Percentiles rank a stretch among this genome's conserved stretches.
Evolutionary conservation across 2,797 vertebrate species (phyloP).

Genomic region (Holocentrus rufus): DNA sequence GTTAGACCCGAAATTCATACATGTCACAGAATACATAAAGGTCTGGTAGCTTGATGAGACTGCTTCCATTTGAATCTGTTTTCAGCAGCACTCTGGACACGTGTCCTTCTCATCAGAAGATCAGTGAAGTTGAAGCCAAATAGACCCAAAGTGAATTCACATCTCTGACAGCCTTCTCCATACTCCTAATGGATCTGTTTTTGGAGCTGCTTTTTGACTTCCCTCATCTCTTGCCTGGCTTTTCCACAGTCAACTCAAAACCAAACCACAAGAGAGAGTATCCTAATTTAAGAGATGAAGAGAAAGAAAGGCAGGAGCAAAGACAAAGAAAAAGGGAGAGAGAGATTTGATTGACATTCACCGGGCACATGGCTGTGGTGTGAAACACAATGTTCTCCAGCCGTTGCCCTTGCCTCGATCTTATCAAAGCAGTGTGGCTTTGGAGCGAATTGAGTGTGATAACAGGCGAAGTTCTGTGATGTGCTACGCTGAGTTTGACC

Average conservation of each 20-base stretch:
- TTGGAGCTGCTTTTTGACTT: neutral
- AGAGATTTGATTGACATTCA: constrained; percentile 58
- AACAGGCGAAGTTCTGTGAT: neutral
- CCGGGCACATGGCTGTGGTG: constrained; percentile 31
- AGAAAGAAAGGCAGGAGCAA: neutral
- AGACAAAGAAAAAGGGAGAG: neutral
- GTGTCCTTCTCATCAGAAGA: too few relatives aligned
- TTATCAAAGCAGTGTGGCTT: constrained; percentile 12
- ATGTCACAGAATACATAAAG: too few relatives aligned
- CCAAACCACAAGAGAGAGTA: neutral
- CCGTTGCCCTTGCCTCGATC: constrained; percentile 17
- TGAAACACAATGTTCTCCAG: constrained; percentile 36
- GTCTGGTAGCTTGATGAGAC: too few relatives aligned
- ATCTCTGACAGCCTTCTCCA: neutral
- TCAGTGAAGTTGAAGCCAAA: too few relatives aligned
- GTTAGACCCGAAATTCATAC: too few relatives aligned
- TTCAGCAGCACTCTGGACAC: too few relatives aligned
- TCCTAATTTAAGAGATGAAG: neutral
- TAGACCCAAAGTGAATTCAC: too few relatives aligned
- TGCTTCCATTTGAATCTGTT: too few relatives aligned
- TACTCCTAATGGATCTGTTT: neutral
- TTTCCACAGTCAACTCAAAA: neutral
- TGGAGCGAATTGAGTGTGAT: neutral
- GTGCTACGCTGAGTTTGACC: constrained; percentile 18
- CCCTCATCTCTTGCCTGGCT: neutral